Conservation (phyloP, 1,140 invertebrate species). For the Schlechtendalia chinensis region DNA sequence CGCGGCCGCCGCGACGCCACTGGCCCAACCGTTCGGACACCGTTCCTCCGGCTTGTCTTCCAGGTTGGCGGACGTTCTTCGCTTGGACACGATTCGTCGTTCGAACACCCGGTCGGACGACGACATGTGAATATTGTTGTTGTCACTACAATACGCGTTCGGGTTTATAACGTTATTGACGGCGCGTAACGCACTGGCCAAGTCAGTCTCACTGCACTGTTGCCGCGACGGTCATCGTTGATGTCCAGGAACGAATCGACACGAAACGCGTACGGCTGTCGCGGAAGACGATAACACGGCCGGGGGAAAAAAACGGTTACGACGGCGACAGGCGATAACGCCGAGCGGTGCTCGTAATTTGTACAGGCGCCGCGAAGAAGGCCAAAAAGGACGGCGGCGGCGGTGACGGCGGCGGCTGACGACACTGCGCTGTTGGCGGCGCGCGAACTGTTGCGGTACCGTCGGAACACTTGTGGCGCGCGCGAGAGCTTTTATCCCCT, state of each 20-base stretch:
- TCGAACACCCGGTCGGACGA: constrained; percentile 34
- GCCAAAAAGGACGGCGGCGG: too few species aligned
- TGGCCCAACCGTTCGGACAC: background rate
- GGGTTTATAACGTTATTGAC: background rate
- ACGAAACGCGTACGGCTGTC: too few species aligned
- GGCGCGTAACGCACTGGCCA: too few species aligned
- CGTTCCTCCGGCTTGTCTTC: background rate
- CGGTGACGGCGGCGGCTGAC: background rate
- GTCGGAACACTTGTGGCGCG: constrained; percentile 43
- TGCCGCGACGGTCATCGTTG: background rate
- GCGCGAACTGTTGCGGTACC: constrained; percentile 9
- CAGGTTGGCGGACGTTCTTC: constrained; percentile 35
- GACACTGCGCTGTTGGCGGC: too few species aligned
- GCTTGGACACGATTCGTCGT: constrained; percentile 30
- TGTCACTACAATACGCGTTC: background rate
- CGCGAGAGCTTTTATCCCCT: constrained; percentile 3
- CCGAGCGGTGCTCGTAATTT: background rate
- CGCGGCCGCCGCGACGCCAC: background rate
- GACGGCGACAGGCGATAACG: background rate
- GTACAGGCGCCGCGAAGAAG: background rate
- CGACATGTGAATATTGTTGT: background rate
- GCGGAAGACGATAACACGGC: background rate
- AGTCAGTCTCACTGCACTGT: constrained; percentile 26
- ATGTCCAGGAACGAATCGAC: too few species aligned
- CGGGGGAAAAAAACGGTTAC: background rate